phyloP scores from a whole-genome alignment of 2,797 vertebrate genomes.

The Sebastes alutus region DNA sequence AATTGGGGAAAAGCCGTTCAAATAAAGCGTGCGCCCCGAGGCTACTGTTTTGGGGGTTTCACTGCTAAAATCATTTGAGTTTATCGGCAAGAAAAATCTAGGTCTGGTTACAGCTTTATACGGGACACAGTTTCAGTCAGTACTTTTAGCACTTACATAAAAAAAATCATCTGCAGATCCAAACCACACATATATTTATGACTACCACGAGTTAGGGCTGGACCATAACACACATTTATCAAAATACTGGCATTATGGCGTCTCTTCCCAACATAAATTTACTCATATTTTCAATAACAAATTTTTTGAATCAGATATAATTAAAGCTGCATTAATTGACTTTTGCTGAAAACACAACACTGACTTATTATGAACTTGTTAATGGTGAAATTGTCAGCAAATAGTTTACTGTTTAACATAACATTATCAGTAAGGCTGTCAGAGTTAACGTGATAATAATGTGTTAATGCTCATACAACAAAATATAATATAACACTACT shows the following conservation, averaged over 20 bases:
- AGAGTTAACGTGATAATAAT: too few species aligned
- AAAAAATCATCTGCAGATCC: background rate
- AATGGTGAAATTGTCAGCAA: background rate
- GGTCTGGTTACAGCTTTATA: background rate
- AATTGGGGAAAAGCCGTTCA: slow-evolving; percentile 13
- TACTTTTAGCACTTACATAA: background rate
- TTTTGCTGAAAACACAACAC: background rate
- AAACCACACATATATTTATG: background rate
- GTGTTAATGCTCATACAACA: too few species aligned
- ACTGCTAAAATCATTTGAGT: slow-evolving; percentile 11
- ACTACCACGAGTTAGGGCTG: background rate
- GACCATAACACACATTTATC: background rate
- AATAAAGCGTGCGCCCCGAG: slow-evolving; percentile 6
- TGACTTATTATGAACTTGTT: background rate
- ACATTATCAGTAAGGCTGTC: background rate
- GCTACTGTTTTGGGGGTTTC: slow-evolving; percentile 22
- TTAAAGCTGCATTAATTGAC: background rate
- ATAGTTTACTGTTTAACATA: background rate
- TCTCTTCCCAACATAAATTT: background rate
- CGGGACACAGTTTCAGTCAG: background rate
- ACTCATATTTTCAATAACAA: background rate
- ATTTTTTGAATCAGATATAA: background rate
- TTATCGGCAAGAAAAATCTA: background rate
- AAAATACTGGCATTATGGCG: background rate
- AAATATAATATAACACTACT: too few species aligned